Base-by-base conservation (phyloP, 2,113 vertebrate species). In the Enhydra lutris region DNA sequence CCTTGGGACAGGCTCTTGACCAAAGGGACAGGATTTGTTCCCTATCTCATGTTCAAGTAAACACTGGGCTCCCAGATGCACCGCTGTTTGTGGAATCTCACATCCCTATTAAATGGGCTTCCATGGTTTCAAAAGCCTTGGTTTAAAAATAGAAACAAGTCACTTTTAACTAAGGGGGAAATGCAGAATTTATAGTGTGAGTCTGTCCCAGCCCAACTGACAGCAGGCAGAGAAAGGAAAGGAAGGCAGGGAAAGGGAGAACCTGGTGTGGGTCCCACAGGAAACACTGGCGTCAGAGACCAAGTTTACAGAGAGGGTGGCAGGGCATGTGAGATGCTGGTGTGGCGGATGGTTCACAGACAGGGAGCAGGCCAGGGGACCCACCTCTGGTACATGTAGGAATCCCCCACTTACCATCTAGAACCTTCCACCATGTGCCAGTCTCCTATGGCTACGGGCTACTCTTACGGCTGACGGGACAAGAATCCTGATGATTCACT, bases 141-240 rank as follows among this genome's bases (percentile, higher is more conserved):
- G 65, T 65, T 83, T 93, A 95, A 96, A 94, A 95, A 94, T n/a
- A 73, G 92, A 79, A 83, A 93, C 39, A 36, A 1, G 1, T 45
- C 47, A 61, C 39, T 74, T 80, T 78, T 76, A 85, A 82, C 79
- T 36, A 81, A 61, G 59, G 86, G 52, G 21, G 13, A 95, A 90
- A 52, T 5, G 21, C 73, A 86, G 42, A 6, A 47, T 24, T 55
- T 18, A 55, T 39, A 67, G 69, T 11, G 45, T 65, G 52, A 3
- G 39, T 76, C 20, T 93, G 67, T 36, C 59, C 26, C 26, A 42
- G 36, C 12, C 65, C 78, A 76, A 21, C 6, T 4, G 31, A 34
- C 26, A 47, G 69, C 6, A 0, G n/a, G 45, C 3, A 8, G 85
- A 79, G 31, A 67, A 24, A n/a, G 10, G 57, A 26, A 23, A 67